These are phyloP conservation scores for Bergia puertoricense DNA, from an alignment of 92 coral and sea anemone genomes.

Conservation along the genomic window DNA sequence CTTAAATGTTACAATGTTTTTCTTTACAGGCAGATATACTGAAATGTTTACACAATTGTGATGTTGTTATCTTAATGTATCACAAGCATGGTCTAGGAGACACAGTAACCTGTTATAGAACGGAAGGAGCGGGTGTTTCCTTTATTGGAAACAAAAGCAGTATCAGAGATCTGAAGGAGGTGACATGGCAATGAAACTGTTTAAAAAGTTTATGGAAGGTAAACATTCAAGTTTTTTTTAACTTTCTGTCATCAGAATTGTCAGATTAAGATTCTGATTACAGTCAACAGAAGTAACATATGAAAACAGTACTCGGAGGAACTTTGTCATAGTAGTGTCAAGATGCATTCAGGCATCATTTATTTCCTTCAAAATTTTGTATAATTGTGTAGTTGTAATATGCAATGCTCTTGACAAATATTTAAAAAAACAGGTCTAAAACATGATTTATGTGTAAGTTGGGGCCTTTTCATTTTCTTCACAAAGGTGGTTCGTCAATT, in stretches of 20 bases:
- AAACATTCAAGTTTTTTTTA: conserved; percentile 12
- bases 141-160: conserved; percentile 52
- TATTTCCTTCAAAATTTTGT: too few relatives aligned
- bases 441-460: too few relatives aligned
- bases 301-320: too few relatives aligned
- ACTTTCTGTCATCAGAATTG: not conserved
- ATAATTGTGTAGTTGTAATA: too few relatives aligned
- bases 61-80: conserved; percentile 52
- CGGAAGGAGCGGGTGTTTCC: conserved; percentile 54
- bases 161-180: conserved; percentile 45
- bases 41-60: conserved; percentile 38
- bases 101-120: conserved; percentile 56
- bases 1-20: too few relatives aligned
- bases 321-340: not conserved
- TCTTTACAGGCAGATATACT: conserved; percentile 58
- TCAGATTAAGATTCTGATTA: not conserved
- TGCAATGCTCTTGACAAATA: too few relatives aligned
- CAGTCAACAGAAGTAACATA: not conserved
- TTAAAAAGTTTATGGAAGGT: conserved; percentile 57
- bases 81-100: conserved; percentile 62
- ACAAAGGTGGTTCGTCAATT: too few relatives aligned
- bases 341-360: too few relatives aligned
- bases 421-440: too few relatives aligned
- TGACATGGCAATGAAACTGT: conserved; percentile 33
- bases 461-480: too few relatives aligned